Base-by-base conservation (phyloP, 2,113 vertebrate genomes). In the Zapus hudsonius region DNA sequence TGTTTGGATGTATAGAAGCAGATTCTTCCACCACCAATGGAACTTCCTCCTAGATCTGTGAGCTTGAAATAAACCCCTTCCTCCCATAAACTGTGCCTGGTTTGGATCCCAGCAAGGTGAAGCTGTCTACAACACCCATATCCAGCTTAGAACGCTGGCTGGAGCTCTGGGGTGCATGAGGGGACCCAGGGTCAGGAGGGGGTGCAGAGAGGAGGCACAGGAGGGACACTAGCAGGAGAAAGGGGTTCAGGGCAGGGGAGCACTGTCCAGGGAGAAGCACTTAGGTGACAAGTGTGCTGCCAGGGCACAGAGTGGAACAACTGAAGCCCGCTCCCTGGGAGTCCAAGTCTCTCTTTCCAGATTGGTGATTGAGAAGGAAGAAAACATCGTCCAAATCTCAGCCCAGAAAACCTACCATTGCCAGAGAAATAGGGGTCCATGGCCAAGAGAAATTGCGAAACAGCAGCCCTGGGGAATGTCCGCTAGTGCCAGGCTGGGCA, bases 371-470 rank as follows among this genome's bases (percentile, higher is more conserved):
- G 96, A 92, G 88, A 94, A 91, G 87, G 94, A 36, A 67, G 52
- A 93, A 94, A 97, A 93, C 67, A 79, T 36, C 67, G 70, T 57
- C 42, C 81, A 92, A 95, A 78, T 25, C 83, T 15, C 40, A 95
- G 94, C 95, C 64, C 19, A 96, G 91, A 93, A 95, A 96, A 85
- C 61, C 36, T 67, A 12, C 67, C 80, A 95, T 93, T 96, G 96
- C 92, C 93, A 95, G 93, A 91, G 74, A 96, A 96, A 81, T 5
- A 29, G 67, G 89, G 61, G 67, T 92, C 13, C 0, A 31, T 52
- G 25, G 90, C 95, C 95, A 97, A 95, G 86, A 93, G 72, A 85
- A 47, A 96, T 95, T 89, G 75, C 67, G 80, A 92, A 93, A 97
- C 74, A 61, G 1, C 17, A 1, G 52, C 92, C 89, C 94, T 4